Evolutionary conservation across 2,113 vertebrate species (phyloP).

Genomic region (Syrrhaptes paradoxus): DNA sequence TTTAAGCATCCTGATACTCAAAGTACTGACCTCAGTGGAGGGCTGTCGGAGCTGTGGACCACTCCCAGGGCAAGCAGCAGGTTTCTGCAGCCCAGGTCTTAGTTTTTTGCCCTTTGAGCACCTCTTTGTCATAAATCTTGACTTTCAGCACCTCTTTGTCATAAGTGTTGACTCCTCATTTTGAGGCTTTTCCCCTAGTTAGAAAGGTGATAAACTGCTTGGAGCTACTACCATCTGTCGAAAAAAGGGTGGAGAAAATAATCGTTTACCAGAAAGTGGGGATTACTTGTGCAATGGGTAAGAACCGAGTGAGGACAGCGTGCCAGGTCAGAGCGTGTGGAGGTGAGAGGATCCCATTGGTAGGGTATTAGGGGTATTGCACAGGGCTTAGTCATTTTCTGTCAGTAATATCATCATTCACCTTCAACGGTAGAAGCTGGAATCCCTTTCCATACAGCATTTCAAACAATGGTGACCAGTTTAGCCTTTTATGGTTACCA

Average conservation of each 20-base stretch:
- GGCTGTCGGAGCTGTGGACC: not conserved
- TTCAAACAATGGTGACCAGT: not conserved
- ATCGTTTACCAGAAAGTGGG: not conserved
- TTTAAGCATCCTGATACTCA: too few relatives aligned
- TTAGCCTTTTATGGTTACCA: not conserved
- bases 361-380: accelerated
- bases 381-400: not conserved
- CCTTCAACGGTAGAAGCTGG: not conserved
- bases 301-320: not conserved
- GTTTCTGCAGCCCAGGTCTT: not conserved
- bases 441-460: not conserved
- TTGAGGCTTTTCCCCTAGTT: not conserved
- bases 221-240: not conserved
- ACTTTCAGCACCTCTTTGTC: not conserved
- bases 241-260: not conserved
- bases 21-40: too few relatives aligned
- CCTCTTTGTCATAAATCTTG: not conserved
- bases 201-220: not conserved
- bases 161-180: not conserved
- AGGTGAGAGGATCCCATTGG: not conserved
- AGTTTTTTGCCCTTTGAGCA: not conserved
- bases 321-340: too few relatives aligned
- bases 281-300: not conserved
- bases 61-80: not conserved
- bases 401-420: not conserved